Evolutionary conservation across 2,113 vertebrate genomes (phyloP).

Genomic region (Macrotis lagotis): DNA sequence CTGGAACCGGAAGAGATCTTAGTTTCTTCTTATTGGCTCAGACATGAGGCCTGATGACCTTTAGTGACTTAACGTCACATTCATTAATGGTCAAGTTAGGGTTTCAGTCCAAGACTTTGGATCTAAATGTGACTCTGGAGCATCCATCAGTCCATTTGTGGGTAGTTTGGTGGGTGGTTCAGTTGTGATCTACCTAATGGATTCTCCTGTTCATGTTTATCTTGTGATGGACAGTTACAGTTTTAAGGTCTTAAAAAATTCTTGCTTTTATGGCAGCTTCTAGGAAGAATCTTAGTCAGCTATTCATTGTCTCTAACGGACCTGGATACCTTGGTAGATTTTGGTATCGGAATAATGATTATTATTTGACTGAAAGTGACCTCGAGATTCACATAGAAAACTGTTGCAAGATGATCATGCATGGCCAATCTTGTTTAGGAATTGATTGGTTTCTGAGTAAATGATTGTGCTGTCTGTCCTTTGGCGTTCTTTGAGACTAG

Average conservation of each 20-base stretch:
- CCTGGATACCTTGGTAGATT: neutral
- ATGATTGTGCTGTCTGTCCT: neutral
- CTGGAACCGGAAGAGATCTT: neutral
- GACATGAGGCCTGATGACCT: neutral
- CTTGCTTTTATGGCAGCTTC: neutral
- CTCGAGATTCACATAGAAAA: neutral
- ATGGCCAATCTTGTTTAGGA: neutral
- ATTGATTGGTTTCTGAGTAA: neutral
- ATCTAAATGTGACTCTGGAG: neutral
- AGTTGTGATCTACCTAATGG: neutral
- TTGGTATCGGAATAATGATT: neutral
- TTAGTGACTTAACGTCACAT: neutral
- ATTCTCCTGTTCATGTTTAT: neutral
- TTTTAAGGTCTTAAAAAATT: neutral
- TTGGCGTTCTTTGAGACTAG: neutral
- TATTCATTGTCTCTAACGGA: neutral
- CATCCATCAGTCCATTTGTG: neutral
- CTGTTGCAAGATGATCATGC: neutral
- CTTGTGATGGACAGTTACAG: neutral
- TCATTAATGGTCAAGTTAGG: neutral
- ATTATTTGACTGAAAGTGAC: neutral
- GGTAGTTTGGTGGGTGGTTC: neutral
- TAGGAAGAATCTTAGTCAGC: neutral
- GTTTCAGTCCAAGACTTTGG: neutral
- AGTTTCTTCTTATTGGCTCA: neutral